Evolutionary conservation across 2,113 vertebrate species (phyloP), one percentile per base, ranked within the genome.

Genomic region (Brachypodius melanocephalos): DNA sequence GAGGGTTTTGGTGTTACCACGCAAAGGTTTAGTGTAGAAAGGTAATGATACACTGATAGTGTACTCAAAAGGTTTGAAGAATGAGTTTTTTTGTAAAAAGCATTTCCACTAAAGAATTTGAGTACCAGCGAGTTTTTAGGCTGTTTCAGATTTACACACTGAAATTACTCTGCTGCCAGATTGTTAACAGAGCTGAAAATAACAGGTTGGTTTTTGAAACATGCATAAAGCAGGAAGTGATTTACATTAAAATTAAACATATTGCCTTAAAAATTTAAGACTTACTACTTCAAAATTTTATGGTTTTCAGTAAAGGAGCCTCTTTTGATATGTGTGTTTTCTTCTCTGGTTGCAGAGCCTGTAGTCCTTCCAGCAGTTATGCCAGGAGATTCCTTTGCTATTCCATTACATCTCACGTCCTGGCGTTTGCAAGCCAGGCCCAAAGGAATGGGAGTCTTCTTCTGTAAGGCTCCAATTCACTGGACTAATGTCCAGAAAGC

Each of bases 351-450:
- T 97, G 59, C 98, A 99, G 99, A 99, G 89, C 99, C 99, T 1
- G 99, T 99, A 63, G 98, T 99, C 69, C 97, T 99, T 84, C 99
- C 99, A 4, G 98, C 99, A 3, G 97, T 99, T 81, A 98, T 99
- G 97, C 99, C 99, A 5, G 98, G 98, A 62, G 98, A 99, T 93
- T 98, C 98, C 22, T 97, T 99, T 93, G 98, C 99, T 2, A 96
- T 99, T 68, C 99, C 99, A 4, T 97, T 99, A 6, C 99, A 99
- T 75, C 98, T 99, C 62, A 99, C 99, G 2, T 99, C 99, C 25
- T 99, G 99, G 99, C 97, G 99, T 49, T 98, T 99, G 43, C 99
- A 99, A 93, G 98, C 99, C 36, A 98, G 99, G 68, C 99, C 99
- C 52, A 99, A 99, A 95, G 99, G 99, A 32, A 95, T 99, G 95